Percentiles rank a stretch among this genome's conserved stretches.
Conservation (phyloP, 2,797 vertebrate species). For the Luscinia luscinia region DNA sequence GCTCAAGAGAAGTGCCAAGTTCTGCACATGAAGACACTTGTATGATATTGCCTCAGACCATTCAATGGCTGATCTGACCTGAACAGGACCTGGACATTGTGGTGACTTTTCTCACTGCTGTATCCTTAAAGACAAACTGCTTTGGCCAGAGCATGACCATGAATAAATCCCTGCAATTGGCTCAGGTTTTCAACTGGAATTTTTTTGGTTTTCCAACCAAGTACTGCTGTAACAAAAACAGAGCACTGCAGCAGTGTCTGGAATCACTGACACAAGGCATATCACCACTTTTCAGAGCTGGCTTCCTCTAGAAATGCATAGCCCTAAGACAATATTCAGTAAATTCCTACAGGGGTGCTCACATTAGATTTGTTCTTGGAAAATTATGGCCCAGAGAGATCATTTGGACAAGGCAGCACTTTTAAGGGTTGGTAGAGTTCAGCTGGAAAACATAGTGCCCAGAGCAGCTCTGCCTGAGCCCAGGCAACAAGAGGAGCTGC, state of each 20-base stretch:
- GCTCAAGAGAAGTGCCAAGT: not conserved
- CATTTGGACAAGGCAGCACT: not conserved
- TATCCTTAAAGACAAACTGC: not conserved
- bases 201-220: not conserved
- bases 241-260: not conserved
- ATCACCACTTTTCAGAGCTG: not conserved
- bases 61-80: not conserved
- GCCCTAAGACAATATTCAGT: not conserved
- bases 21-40: not conserved
- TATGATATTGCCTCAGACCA: not conserved
- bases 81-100: not conserved
- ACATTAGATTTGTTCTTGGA: not conserved
- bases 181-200: not conserved
- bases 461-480: not conserved
- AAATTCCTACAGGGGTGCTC: not conserved
- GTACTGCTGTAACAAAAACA: not conserved
- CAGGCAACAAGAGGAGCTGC: not conserved
- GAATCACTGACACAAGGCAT: not conserved
- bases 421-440: not conserved
- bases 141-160: not conserved
- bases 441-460: not conserved
- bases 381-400: not conserved
- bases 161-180: not conserved
- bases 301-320: not conserved
- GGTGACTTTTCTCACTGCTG: not conserved